Evolutionary conservation across 2,113 vertebrate genomes (phyloP), one percentile per base, ranked within the genome.

Genomic region (Cryptoleucopteryx plumbea): DNA sequence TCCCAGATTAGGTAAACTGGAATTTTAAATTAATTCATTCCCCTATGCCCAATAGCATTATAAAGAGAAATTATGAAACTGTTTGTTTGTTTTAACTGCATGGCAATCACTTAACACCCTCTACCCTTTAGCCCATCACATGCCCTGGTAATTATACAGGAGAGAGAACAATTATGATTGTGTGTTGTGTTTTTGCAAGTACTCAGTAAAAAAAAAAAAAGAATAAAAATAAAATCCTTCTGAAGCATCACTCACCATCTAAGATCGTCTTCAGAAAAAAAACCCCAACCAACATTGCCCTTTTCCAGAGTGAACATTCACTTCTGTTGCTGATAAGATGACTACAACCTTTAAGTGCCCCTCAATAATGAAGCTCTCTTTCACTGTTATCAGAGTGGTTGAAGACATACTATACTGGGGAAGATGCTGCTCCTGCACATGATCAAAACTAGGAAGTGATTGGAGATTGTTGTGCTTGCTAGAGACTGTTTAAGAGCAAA

Each of bases 1-100:
- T 61, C 67, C 15, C 63, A 92, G 55, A 96, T 88, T 91, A 93
- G 91, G 91, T 63, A 94, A 94, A 96, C 53, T 68, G 32, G 13
- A 88, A 47, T 92, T 81, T 86, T 26, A 65, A 88, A 94, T 93
- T 71, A 94, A 91, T 92, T 95, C 45, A 82, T 89, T 87, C 50
- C 70, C 53, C 45, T 82, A 58, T 73, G 91, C 84, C 74, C 87
- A 82, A 70, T 15, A 90, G 94, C 90, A 93, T 16, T 82, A 56
- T 43, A 81, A 77, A 90, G 45, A 16, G 31, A n/a, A 96, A 91
- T 85, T 68, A 82, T 26, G 16, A 85, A 92, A 82, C 42, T 75
- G 43, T 84, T 75, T 79, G 43, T 84, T 75, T 71, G 62, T 50
- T 86, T 92, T 68, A 96, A 84, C 52, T 84, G 72, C 77, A 79